Conservation (phyloP, 1,140 invertebrate species). For the Adoxophyes honmai region DNA sequence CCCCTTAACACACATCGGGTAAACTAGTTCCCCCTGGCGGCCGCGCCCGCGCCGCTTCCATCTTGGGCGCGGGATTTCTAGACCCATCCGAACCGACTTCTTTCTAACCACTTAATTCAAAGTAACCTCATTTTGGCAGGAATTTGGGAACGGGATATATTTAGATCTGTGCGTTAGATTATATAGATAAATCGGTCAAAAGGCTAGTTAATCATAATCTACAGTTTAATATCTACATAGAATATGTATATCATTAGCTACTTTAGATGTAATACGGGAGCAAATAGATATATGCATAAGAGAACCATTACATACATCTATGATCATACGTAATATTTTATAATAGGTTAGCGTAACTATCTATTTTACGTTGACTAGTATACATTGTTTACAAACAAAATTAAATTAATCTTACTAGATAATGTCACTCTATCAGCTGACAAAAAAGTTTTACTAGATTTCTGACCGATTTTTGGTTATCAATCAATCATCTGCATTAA, state of each 20-base stretch:
- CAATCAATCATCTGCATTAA: constrained; percentile 20
- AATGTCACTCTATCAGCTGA: constrained; percentile 71
- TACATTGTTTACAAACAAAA: constrained; percentile 61
- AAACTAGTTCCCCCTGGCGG: constrained; percentile 44
- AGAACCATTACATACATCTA: constrained; percentile 19
- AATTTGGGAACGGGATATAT: constrained; percentile 32
- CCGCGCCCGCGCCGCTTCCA: constrained; percentile 17
- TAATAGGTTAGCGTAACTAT: constrained; percentile 35
- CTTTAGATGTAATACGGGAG: constrained; percentile 33
- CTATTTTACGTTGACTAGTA: constrained; percentile 68
- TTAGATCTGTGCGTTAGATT: constrained; percentile 59
- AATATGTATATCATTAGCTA: constrained; percentile 35
- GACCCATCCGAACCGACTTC: constrained; percentile 28
- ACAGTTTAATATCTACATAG: constrained; percentile 46
- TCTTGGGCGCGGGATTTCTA: constrained; percentile 31
- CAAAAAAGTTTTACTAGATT: constrained; percentile 53
- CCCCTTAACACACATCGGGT: constrained; percentile 68
- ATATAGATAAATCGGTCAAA: constrained; percentile 74
- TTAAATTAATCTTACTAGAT: constrained; percentile 77
- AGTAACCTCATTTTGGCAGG: constrained; percentile 22
- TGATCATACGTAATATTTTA: constrained; percentile 30
- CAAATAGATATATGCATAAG: constrained; percentile 14
- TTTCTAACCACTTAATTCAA: constrained; percentile 20
- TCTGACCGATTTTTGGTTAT: constrained; percentile 58
- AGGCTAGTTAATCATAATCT: constrained; percentile 61